These are phyloP conservation scores for Pachycephus smyrnensis DNA, from an alignment of 2,888 invertebrate species.

Conservation along the genomic window DNA sequence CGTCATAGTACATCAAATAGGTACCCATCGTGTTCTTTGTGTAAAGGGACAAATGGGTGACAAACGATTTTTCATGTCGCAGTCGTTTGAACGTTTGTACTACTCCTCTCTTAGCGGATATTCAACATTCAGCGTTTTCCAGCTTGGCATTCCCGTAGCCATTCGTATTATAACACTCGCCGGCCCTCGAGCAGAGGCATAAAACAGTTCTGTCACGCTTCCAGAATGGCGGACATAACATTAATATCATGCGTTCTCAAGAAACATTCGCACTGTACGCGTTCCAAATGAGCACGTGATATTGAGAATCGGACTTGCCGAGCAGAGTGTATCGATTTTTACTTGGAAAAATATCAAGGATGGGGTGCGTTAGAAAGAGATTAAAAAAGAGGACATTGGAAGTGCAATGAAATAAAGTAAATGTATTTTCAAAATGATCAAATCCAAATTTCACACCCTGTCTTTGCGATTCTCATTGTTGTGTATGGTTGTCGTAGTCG, in stretches of 20 bases:
- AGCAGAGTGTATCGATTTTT: neutral
- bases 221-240: neutral
- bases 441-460: no score
- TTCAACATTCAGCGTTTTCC: neutral
- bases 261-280: neutral
- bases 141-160: neutral
- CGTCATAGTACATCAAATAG: neutral
- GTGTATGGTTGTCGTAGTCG: neutral
- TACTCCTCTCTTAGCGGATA: neutral
- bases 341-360: neutral
- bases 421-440: neutral
- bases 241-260: neutral
- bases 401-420: neutral
- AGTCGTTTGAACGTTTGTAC: neutral
- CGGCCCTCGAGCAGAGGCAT: neutral
- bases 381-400: neutral
- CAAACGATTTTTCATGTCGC: neutral
- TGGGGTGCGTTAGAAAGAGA: neutral
- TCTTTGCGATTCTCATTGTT: neutral
- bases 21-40: neutral
- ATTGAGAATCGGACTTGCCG: neutral
- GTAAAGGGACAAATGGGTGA: neutral
- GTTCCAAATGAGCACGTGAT: neutral
- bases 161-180: neutral
- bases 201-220: neutral